Evolutionary conservation across 1,140 invertebrate species (phyloP).

Genomic region (Lepidurus apus): DNA sequence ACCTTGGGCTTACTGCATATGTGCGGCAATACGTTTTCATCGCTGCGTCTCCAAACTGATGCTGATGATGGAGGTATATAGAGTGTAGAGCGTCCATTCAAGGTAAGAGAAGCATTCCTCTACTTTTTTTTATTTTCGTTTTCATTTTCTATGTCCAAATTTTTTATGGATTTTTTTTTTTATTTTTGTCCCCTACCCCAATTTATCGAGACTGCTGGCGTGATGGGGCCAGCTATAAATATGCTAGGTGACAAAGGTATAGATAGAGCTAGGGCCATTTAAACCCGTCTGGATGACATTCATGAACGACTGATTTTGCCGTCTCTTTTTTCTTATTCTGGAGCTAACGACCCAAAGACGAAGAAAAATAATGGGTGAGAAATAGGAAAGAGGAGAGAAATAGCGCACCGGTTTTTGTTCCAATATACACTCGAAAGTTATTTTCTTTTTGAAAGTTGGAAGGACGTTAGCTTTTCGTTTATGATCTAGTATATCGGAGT

Average conservation of each 20-base stretch:
- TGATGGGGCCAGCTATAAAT: constrained; percentile 3
- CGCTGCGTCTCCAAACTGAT: background rate
- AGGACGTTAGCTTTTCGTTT: no score
- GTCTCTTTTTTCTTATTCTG: background rate
- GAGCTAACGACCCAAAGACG: background rate
- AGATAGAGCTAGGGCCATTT: background rate
- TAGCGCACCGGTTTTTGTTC: no score
- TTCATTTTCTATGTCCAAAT: background rate
- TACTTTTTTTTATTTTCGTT: background rate
- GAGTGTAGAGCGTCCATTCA: background rate
- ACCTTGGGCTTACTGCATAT: background rate
- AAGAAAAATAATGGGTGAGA: background rate
- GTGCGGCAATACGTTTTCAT: background rate
- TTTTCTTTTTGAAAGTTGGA: no score
- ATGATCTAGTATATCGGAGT: no score
- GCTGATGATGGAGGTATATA: background rate
- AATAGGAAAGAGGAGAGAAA: background rate
- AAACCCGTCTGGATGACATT: background rate
- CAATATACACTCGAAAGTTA: no score
- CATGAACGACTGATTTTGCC: background rate
- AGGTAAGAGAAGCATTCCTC: constrained; percentile 1
- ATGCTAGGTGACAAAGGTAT: background rate
- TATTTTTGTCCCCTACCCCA: background rate
- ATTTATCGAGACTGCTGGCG: background rate
- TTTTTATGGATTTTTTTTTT: background rate